Evolutionary conservation across 2,113 vertebrate genomes (phyloP).

Genomic region (Aegotheles bennettii): DNA sequence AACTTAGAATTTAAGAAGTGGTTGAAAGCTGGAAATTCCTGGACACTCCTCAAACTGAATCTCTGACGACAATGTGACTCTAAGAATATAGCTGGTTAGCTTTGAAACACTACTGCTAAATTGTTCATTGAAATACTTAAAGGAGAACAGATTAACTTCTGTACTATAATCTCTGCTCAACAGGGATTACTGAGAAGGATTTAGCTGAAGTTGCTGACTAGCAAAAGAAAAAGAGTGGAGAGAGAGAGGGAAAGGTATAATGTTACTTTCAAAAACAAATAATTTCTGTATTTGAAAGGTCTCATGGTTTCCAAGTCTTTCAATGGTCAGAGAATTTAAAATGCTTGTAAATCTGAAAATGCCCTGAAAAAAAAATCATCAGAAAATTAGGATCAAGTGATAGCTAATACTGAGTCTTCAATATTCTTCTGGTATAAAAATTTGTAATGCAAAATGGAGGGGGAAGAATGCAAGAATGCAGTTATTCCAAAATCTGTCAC

Average conservation of each 20-base stretch:
- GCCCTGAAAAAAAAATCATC: fast-evolving
- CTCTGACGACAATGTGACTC: neutral
- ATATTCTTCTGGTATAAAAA: neutral
- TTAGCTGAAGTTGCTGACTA: neutral
- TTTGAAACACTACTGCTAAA: neutral
- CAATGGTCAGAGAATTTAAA: neutral
- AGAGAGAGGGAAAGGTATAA: neutral
- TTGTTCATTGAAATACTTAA: neutral
- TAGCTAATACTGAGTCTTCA: neutral
- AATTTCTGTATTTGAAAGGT: neutral
- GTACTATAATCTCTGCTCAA: neutral
- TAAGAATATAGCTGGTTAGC: neutral
- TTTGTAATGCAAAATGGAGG: neutral
- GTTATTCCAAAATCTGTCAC: neutral
- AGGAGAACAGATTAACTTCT: neutral
- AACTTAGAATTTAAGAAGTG: neutral
- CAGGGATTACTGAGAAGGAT: neutral
- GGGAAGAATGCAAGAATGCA: neutral
- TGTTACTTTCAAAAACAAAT: neutral
- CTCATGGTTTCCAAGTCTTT: neutral
- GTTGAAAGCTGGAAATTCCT: neutral
- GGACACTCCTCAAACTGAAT: neutral
- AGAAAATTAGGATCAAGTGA: neutral
- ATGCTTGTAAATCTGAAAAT: neutral
- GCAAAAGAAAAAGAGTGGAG: neutral